Evolutionary conservation across 1,140 invertebrate species (phyloP).

Genomic region (Papilio aristodemus): DNA sequence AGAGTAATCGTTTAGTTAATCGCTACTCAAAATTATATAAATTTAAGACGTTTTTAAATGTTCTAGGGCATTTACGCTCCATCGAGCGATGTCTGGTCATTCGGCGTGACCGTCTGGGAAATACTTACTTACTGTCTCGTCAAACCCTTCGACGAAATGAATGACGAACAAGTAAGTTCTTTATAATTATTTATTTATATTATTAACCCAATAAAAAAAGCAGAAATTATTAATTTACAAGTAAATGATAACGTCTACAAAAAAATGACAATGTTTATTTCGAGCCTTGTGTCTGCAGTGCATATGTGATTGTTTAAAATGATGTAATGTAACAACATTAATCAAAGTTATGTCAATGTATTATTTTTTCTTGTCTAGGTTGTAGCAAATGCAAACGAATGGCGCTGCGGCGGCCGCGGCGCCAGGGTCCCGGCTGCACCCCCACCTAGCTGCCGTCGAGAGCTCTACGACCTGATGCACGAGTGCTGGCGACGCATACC

Average conservation of each 20-base stretch:
- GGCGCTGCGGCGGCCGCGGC: slow-evolving; percentile 76
- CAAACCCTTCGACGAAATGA: slow-evolving; percentile 87
- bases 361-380: slow-evolving; percentile 74
- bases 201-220: background rate
- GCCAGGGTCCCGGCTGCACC: slow-evolving; percentile 83
- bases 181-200: background rate
- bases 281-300: no score
- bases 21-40: slow-evolving; percentile 16
- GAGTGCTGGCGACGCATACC: slow-evolving; percentile 96
- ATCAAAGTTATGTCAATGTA: no score
- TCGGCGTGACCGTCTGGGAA: slow-evolving; percentile 90
- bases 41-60: slow-evolving; percentile 18
- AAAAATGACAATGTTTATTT: no score
- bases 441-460: slow-evolving; percentile 92
- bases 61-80: slow-evolving; percentile 86
- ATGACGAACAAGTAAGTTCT: slow-evolving; percentile 83
- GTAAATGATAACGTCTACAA: no score
- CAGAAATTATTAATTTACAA: no score
- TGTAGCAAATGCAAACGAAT: slow-evolving; percentile 87
- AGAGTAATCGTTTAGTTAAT: no score
- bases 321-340: no score
- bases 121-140: slow-evolving; percentile 87
- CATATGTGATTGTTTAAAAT: no score
- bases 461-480: slow-evolving; percentile 95
- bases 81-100: slow-evolving; percentile 89